Conservation (phyloP, 1,140 invertebrate genomes). For the Calephelis virginiensis region DNA sequence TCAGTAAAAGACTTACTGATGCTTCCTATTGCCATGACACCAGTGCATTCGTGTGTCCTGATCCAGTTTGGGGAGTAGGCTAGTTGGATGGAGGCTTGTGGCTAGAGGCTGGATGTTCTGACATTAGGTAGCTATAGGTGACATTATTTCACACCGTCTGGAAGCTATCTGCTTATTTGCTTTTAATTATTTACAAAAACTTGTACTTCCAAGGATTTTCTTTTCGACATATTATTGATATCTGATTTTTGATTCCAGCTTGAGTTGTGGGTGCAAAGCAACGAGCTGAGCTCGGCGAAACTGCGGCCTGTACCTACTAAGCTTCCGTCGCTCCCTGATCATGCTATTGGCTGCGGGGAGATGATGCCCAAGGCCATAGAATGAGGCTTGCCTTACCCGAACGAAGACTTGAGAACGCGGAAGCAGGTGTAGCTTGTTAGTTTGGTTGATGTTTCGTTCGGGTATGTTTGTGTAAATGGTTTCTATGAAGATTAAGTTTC, state of each 20-base stretch:
- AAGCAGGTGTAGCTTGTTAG: slow-evolving; percentile 26
- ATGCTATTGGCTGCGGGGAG: slow-evolving; percentile 49
- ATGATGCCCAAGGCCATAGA: slow-evolving; percentile 41
- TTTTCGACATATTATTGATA: background rate
- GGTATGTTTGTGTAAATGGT: slow-evolving; percentile 24
- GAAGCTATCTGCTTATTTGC: too few species aligned
- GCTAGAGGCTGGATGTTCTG: too few species aligned
- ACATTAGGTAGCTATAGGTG: too few species aligned
- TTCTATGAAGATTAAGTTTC: background rate
- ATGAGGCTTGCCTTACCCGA: slow-evolving; percentile 47
- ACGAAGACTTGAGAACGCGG: slow-evolving; percentile 35
- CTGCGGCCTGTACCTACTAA: slow-evolving; percentile 43
- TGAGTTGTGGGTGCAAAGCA: slow-evolving; percentile 74
- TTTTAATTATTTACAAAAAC: too few species aligned
- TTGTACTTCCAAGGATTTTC: background rate
- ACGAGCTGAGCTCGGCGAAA: slow-evolving; percentile 69
- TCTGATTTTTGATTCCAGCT: slow-evolving; percentile 49
- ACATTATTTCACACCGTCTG: too few species aligned
- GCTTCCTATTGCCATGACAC: too few species aligned
- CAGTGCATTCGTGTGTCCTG: too few species aligned
- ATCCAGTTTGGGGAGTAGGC: too few species aligned
- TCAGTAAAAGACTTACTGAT: too few species aligned
- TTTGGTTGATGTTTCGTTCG: slow-evolving; percentile 25
- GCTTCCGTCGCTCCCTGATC: slow-evolving; percentile 27
- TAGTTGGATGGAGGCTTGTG: too few species aligned